Base-by-base conservation (phyloP, 2,113 vertebrate species). In the Prunella fulvescens region DNA sequence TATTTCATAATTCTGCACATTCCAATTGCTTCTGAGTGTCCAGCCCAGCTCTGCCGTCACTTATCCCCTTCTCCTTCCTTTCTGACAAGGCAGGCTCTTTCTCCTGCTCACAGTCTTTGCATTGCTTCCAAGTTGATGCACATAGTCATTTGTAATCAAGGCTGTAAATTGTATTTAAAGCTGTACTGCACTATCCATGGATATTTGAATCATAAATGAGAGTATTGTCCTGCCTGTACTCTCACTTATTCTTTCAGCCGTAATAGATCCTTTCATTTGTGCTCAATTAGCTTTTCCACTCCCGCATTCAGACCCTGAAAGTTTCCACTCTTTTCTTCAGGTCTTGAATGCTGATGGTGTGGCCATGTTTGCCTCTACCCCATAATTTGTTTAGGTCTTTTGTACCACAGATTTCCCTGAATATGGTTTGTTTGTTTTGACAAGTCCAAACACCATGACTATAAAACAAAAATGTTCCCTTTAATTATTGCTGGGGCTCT, bases 381-480 rank as follows among this genome's bases (percentile, higher is more conserved):
- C 65, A 3, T 95, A 93, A 96, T 97, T 96, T 97, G 84, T 95
- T 95, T 93, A 77, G 90, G 48, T 82, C 89, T 93, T 97, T 97
- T 94, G 87, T 97, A 72, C 86, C 79, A 64, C 72, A 51, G 89
- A 91, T 95, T 95, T 96, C 70, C 54, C 71, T 92, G 67, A 94
- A 47, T 97, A 90, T 86, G 89, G 86, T 97, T 97, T 96, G 92
- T 97, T 98, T 98, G 96, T 98, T 97, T 97, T 97, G 97, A 96
- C 95, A 97, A 77, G 86, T 78, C 91, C 91, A 40, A 50, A 92
- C 86, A 83, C 88, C 57, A 3, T 60, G 77, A 45, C 50, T 48
- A 11, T 91, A 94, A 95, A 51, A 86, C 47, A 90, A 90, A 94
- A 95, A 85, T 81, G 74, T 92, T 92, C 94, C 92, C 91, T 90